phyloP scores from a whole-genome alignment of 1,140 invertebrate genomes.

The Probaryconus sp. region DNA sequence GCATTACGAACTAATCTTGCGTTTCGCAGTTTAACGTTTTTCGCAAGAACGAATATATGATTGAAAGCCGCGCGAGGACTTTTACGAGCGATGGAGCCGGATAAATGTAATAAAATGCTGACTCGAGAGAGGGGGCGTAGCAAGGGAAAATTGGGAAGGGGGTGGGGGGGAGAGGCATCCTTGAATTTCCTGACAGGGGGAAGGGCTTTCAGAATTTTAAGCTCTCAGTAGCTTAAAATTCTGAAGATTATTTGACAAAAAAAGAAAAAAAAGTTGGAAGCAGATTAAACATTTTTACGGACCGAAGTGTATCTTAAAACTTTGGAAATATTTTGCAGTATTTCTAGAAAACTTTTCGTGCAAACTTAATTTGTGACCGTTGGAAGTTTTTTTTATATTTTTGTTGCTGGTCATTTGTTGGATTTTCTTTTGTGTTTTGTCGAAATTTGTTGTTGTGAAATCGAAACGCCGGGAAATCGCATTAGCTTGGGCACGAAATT shows the following conservation, averaged over 20 bases:
- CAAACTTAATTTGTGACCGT: no score
- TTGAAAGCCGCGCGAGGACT: constrained; percentile 52
- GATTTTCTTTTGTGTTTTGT: constrained; percentile 31
- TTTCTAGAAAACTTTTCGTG: not conserved
- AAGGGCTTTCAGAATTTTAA: no score
- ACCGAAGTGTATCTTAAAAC: no score
- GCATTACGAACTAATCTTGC: constrained; percentile 55
- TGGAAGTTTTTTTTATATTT: no score
- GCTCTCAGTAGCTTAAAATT: no score
- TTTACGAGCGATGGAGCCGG: constrained; percentile 54
- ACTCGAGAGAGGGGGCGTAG: not conserved
- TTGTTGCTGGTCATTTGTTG: constrained; percentile 52
- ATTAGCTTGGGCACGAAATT: constrained; percentile 20
- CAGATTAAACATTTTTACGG: no score
- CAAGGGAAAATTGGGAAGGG: constrained; percentile 43
- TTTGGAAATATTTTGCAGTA: no score
- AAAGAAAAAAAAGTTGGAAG: no score
- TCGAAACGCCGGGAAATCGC: constrained; percentile 22
- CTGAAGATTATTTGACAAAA: no score
- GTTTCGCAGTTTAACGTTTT: constrained; percentile 54
- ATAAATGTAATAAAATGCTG: constrained; percentile 58
- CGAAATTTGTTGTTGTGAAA: not conserved
- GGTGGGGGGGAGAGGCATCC: not conserved
- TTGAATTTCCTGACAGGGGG: no score
- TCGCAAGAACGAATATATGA: constrained; percentile 57